Evolutionary conservation across 2,888 invertebrate genomes (phyloP).

Genomic region (Fragum sueziense): DNA sequence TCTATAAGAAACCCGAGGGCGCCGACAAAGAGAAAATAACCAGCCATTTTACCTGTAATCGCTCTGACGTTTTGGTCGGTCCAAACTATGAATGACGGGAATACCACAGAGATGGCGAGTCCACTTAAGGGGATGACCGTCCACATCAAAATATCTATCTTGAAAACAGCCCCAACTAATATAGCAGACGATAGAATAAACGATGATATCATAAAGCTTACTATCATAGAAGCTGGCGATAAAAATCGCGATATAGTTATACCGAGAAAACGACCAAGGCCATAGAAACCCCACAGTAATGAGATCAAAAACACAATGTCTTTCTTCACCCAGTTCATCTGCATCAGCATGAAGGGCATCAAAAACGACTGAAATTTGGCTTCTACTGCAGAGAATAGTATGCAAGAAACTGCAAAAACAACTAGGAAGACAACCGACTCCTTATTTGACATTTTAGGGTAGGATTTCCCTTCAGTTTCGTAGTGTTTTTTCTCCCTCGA

Average conservation of each 20-base stretch:
- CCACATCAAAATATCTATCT: constrained; percentile 22
- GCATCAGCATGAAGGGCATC: constrained; percentile 77
- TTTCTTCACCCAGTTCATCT: constrained; percentile 74
- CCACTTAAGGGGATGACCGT: constrained; percentile 30
- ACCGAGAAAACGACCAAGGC: constrained; percentile 77
- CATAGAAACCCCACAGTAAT: constrained; percentile 81
- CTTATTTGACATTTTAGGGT: background rate
- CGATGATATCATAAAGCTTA: constrained; percentile 33
- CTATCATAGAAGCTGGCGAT: constrained; percentile 75
- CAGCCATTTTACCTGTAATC: constrained; percentile 36
- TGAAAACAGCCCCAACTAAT: constrained; percentile 11
- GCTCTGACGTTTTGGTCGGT: constrained; percentile 30
- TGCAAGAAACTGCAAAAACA: constrained; percentile 77
- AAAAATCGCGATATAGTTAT: constrained; percentile 79
- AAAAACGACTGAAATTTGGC: constrained; percentile 81
- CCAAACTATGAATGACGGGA: constrained; percentile 47
- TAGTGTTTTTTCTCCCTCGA: background rate
- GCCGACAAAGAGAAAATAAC: constrained; percentile 24
- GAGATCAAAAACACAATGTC: constrained; percentile 77
- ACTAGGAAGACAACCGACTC: constrained; percentile 67
- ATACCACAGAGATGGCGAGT: constrained; percentile 26
- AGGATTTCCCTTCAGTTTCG: background rate
- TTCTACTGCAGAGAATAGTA: constrained; percentile 80
- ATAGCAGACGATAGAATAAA: constrained; percentile 12
- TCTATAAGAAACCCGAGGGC: constrained; percentile 40